Conservation (phyloP, 2,113 vertebrate genomes). For the Astur gentilis region DNA sequence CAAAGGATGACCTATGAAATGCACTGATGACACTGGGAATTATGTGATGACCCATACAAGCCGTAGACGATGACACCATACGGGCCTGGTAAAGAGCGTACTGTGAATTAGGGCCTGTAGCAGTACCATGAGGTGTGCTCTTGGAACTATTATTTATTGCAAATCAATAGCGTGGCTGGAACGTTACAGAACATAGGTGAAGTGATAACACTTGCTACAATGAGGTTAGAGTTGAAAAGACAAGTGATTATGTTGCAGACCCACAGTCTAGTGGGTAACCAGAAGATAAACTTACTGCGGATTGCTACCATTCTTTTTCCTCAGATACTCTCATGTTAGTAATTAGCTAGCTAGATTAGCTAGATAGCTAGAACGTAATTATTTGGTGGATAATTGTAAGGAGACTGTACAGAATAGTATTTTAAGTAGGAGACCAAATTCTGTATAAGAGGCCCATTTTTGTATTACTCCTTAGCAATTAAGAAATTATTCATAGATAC, state of each 20-base stretch:
- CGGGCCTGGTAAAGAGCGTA: neutral
- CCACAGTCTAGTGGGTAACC: neutral
- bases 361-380: neutral
- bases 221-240: neutral
- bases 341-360: neutral
- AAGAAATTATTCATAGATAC: neutral
- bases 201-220: neutral
- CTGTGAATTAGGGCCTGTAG: neutral
- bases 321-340: neutral
- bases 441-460: neutral
- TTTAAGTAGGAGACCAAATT: neutral
- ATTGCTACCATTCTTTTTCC: neutral
- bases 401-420: neutral
- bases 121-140: neutral
- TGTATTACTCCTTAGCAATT: neutral
- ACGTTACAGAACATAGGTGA: neutral
- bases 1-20: neutral
- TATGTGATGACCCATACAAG: neutral
- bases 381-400: neutral
- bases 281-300: neutral
- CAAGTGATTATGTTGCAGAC: neutral
- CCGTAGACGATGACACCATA: neutral
- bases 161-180: neutral
- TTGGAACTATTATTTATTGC: neutral
- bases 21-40: neutral